phyloP scores from a whole-genome alignment of 2,113 vertebrate genomes.

The Hyperopisus bebe region DNA sequence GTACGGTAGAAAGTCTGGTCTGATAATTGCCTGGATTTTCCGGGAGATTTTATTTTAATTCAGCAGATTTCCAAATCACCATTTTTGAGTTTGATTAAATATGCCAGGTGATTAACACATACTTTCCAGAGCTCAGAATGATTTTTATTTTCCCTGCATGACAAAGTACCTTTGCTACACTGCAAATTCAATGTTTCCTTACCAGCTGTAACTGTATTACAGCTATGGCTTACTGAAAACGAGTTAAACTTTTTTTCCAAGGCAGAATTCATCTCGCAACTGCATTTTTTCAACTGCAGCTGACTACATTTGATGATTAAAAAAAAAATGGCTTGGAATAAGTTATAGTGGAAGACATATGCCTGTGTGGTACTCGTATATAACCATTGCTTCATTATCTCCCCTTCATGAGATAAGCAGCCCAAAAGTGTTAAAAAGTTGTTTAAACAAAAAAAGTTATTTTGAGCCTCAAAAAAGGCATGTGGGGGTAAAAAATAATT shows the following conservation, averaged over 20 bases:
- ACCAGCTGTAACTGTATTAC: too few species aligned
- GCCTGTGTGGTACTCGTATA: too few species aligned
- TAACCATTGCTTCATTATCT: background rate
- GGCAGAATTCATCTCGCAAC: background rate
- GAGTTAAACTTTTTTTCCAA: background rate
- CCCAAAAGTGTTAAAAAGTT: too few species aligned
- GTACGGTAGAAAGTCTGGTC: background rate
- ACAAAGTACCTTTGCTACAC: background rate
- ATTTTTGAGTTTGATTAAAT: background rate
- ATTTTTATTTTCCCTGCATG: background rate
- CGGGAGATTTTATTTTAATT: background rate
- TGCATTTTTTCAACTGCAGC: background rate
- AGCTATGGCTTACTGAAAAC: too few species aligned
- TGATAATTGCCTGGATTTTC: background rate
- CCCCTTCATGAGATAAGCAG: background rate
- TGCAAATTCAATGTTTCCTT: background rate
- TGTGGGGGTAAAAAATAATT: too few species aligned
- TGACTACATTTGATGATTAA: too few species aligned
- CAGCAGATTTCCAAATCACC: background rate
- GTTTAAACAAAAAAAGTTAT: too few species aligned
- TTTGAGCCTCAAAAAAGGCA: too few species aligned
- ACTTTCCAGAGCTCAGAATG: background rate
- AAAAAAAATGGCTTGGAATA: background rate
- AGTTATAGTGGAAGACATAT: background rate
- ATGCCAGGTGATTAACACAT: background rate